Evolutionary conservation across 2,113 vertebrate species (phyloP), one percentile per base, ranked within the genome.

Genomic region (Gymnarchus niloticus): DNA sequence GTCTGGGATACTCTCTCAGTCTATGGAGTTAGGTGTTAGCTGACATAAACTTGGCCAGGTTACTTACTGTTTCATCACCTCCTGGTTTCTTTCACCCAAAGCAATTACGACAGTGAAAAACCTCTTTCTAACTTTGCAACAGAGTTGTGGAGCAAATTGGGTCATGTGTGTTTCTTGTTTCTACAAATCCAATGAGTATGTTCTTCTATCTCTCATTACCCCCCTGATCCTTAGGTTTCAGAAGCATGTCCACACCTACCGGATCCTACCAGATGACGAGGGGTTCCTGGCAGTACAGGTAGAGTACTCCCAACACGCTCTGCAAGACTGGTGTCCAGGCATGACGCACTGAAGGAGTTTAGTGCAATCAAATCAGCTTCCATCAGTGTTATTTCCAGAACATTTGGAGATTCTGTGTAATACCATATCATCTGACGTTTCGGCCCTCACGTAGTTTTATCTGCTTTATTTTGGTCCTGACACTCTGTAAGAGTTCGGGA

Each of bases 181-280:
- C 33, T 46, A 17, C 41, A 8, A 78, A 78, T 9, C 7, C 37
- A 78, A 48, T 78, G 76, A 78, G 21, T 78, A 12, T 81, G 49
- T 56, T n/a, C 28, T 4, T 83, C 12, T 44, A 6, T 52, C 17
- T 83, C 12, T 52, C 57, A 7, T 41, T 82, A 19, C 44, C 73
- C 9, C 61, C 28, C 90, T 73, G 88, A 3, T 87, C 85, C 49
- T 10, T 92, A 99, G 98, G 89, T 99, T 95, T 91, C 98, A 99
- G 95, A 99, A 98, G 85, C 98, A 99, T 1, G 98, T 99, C 41
- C 98, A 99, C 90, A 99, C 97, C 0, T 99, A 99, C 91, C 95
- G 97, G 78, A 97, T 99, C 89, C 94, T 99, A 83, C 98, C 97
- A 0, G 98, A 99, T 7, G 98, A 98, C 14, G 98, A 99, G 61